phyloP scores from a whole-genome alignment of 1,140 invertebrate genomes.

The Cydia splendana region DNA sequence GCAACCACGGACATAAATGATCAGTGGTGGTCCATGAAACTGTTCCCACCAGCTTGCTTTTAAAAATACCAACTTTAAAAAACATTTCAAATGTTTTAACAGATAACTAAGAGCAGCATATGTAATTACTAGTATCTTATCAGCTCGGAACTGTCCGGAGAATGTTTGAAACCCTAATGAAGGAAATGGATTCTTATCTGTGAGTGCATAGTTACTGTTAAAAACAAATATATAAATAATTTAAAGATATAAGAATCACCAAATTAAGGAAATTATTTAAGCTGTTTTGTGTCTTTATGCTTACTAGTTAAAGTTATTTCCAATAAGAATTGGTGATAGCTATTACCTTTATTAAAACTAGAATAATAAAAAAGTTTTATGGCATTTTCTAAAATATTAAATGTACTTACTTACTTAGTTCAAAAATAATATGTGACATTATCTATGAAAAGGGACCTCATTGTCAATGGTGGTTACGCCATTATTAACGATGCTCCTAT shows the following conservation, averaged over 20 bases:
- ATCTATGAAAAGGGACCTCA: too few relatives aligned
- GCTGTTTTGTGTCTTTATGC: too few relatives aligned
- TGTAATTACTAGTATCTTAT: slow-evolving; percentile 29
- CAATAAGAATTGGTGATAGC: not conserved
- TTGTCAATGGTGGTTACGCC: too few relatives aligned
- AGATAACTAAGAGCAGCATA: not conserved
- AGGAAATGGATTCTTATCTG: not conserved
- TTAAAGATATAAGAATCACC: not conserved
- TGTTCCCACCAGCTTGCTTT: not conserved
- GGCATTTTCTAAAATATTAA: not conserved
- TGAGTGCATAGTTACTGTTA: not conserved
- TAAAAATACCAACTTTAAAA: not conserved
- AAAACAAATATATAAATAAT: not conserved
- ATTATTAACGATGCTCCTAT: too few relatives aligned
- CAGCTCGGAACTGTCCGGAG: slow-evolving; percentile 2
- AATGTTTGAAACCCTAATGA: slow-evolving; percentile 6
- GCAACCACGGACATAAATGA: too few relatives aligned
- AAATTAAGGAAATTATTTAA: not conserved
- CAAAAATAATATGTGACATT: not conserved
- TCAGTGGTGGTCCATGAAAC: too few relatives aligned
- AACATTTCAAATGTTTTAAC: not conserved
- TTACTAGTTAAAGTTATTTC: not conserved
- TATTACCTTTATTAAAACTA: not conserved
- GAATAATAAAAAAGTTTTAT: not conserved
- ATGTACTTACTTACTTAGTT: too few relatives aligned